A percentile compares a stretch with the other conserved stretches of the same genome.
Evolutionary conservation across 2,888 invertebrate genomes (phyloP).

Genomic region (Andrena bicolor): DNA sequence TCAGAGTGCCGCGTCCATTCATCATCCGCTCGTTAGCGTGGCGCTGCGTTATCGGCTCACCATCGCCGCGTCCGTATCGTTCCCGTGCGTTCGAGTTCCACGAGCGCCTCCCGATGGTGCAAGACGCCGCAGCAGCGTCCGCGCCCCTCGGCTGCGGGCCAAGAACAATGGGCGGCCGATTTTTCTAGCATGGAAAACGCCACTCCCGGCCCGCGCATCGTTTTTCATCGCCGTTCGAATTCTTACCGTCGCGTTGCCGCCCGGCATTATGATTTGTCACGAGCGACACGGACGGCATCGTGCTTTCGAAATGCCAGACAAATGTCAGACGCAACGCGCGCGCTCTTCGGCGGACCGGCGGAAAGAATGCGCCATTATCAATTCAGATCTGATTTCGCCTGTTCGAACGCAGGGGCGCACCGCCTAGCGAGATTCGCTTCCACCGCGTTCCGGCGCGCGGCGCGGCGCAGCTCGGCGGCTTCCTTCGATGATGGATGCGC

Average conservation of each 20-base stretch:
- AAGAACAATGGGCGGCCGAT: slow-evolving; percentile 39
- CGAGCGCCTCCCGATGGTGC: slow-evolving; percentile 14
- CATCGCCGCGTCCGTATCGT: slow-evolving; percentile 34
- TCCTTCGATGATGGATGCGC: slow-evolving; percentile 5
- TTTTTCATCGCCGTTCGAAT: slow-evolving; percentile 58
- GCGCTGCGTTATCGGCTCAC: slow-evolving; percentile 15
- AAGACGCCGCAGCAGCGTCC: slow-evolving; percentile 15
- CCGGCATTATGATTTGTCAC: slow-evolving; percentile 61
- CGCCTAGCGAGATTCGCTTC: not conserved
- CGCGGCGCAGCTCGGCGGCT: not conserved
- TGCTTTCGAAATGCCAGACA: slow-evolving; percentile 67
- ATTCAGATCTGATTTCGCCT: slow-evolving; percentile 22
- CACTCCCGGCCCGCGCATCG: slow-evolving; percentile 26
- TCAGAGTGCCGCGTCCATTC: slow-evolving; percentile 29
- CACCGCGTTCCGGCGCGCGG: not conserved
- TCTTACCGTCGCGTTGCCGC: slow-evolving; percentile 36
- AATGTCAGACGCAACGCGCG: slow-evolving; percentile 66
- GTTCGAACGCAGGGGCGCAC: not conserved
- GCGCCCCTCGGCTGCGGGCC: slow-evolving; percentile 12
- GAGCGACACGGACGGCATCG: slow-evolving; percentile 42
- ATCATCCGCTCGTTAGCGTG: slow-evolving; percentile 44
- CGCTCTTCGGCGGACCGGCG: slow-evolving; percentile 31
- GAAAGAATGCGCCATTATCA: slow-evolving; percentile 38
- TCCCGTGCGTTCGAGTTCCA: slow-evolving; percentile 35
- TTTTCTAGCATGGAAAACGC: slow-evolving; percentile 36